A percentile compares a stretch with the other conserved stretches of the same genome.
These are phyloP conservation scores for Butorides virescens DNA, from an alignment of 2,113 vertebrate species.

Conservation along the genomic window DNA sequence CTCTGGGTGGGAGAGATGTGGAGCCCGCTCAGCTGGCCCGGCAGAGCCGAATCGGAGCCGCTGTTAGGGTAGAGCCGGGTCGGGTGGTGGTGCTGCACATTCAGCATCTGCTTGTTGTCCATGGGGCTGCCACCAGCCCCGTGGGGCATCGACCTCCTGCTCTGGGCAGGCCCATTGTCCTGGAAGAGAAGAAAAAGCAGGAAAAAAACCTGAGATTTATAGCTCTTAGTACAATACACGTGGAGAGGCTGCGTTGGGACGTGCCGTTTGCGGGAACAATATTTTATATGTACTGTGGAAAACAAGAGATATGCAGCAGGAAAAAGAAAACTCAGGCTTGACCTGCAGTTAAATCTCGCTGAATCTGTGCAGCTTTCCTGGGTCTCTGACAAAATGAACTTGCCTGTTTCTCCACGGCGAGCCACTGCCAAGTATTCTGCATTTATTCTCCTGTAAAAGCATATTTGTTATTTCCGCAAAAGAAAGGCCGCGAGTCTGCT, in stretches of 20 bases:
- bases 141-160: conserved; percentile 69
- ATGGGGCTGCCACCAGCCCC: conserved; percentile 62
- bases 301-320: not conserved
- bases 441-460: not conserved
- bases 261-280: not conserved
- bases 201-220: not conserved
- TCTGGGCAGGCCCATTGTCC: conserved; percentile 81
- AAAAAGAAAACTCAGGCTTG: not conserved
- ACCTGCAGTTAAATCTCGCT: not conserved
- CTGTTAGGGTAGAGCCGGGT: conserved; percentile 72
- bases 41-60: conserved; percentile 76
- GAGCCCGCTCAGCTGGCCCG: conserved; percentile 84
- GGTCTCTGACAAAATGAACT: not conserved
- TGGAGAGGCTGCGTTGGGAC: not conserved
- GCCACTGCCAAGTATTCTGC: not conserved
- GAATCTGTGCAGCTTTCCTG: not conserved
- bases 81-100: conserved; percentile 81
- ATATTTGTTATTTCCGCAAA: not conserved
- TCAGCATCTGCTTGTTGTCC: conserved; percentile 76
- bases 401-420: not conserved
- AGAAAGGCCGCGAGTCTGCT: not conserved
- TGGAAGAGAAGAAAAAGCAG: conserved; percentile 53
- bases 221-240: fast-evolving
- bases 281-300: not conserved
- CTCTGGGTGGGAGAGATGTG: conserved; percentile 82